phyloP scores from a whole-genome alignment of 2,797 vertebrate genomes.

The Cichlasoma orientale region DNA sequence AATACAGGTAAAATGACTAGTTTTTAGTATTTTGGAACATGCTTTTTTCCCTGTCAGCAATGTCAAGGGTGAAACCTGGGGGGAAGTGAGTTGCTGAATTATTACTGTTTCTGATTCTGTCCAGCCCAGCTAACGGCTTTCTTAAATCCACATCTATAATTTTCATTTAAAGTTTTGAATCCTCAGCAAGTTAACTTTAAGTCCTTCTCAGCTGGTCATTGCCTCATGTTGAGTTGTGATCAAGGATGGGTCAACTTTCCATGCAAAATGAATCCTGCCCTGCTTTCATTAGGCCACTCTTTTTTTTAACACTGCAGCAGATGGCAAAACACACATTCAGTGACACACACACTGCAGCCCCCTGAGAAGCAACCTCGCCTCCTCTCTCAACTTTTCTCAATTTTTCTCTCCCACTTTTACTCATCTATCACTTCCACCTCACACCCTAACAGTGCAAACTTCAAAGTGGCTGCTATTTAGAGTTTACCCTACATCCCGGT shows the following conservation, averaged over 20 bases:
- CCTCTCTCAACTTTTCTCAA: constrained; percentile 63
- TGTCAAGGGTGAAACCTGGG: neutral
- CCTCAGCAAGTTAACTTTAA: constrained; percentile 29
- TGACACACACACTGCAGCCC: constrained; percentile 43
- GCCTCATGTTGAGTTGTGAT: constrained; percentile 43
- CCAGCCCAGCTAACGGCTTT: neutral
- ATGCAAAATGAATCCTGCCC: constrained; percentile 61
- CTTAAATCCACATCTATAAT: neutral
- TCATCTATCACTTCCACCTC: constrained; percentile 41
- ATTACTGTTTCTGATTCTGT: neutral
- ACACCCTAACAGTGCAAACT: constrained; percentile 29
- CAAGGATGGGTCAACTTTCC: constrained; percentile 60
- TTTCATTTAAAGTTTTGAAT: constrained; percentile 17
- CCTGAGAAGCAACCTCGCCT: constrained; percentile 57
- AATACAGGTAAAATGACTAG: neutral
- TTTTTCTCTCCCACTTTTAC: constrained; percentile 52
- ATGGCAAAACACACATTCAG: constrained; percentile 55
- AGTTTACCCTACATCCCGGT: constrained; percentile 32
- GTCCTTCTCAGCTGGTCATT: constrained; percentile 37
- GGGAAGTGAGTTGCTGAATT: neutral
- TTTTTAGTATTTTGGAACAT: neutral
- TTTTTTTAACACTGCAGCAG: constrained; percentile 62
- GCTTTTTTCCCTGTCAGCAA: neutral
- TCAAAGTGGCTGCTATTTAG: constrained; percentile 55
- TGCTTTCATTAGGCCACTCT: constrained; percentile 68